Base-by-base conservation (phyloP, 2,888 invertebrate species). In the Marasmarcha lunaedactyla region DNA sequence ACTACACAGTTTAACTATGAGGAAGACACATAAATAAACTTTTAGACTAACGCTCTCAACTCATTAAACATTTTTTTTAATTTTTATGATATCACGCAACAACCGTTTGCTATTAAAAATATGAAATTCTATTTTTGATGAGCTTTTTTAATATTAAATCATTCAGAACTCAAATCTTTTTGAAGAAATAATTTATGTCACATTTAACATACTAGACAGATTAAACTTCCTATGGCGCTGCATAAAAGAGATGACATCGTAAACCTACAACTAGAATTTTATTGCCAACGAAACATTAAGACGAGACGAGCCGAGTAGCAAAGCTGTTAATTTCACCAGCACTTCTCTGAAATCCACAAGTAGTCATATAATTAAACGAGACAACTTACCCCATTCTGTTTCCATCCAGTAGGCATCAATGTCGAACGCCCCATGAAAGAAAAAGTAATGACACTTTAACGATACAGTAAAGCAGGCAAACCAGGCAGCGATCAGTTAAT, bases 361-460 rank as follows among this genome's bases (percentile, higher is more conserved):
- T 70, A 66, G n/a, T 30, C 30, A 30, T 30, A 30, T n/a, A 64
- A 69, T 73, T 73, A 74, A 71, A 63, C 20, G 20, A 20, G 20
- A 20, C 43, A 49, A 71, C 86, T 86, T 77, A 86, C 86, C 84
- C 86, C 86, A 72, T 86, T 86, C 86, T 86, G 73, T 60, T 63
- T 58, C 59, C 63, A 59, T 48, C 57, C 30, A 3, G 20, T 7
- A 30, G 60, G 45, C 55, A 57, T 53, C 55, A 57, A 54, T 54
- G 54, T 49, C 59, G 55, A 56, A 63, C 70, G 57, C 68, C 81
- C 77, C 83, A 83, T 79, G 78, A 81, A 85, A 78, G 76, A 72
- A 63, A 71, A 63, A 59, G 68, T 69, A 74, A 77, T 57, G 68
- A 63, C 65, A 58, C 50, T 71, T 78, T 77, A 74, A 78, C 68